Evolutionary conservation across 2,888 invertebrate species (phyloP).

Genomic region (Drosophila atroscutellata): DNA sequence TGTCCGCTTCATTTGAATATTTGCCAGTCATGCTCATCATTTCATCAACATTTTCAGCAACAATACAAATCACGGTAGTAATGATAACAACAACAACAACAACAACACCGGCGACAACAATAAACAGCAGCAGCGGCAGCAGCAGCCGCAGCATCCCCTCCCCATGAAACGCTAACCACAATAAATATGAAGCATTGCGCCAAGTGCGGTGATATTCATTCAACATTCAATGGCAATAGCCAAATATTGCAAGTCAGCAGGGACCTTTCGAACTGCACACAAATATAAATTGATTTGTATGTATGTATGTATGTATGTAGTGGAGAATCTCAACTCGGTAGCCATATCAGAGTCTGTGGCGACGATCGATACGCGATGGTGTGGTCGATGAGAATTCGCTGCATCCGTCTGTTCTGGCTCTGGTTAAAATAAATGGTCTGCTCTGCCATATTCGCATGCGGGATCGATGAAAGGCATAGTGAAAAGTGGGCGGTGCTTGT

Average conservation of each 20-base stretch:
- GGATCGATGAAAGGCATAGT: slow-evolving; percentile 73
- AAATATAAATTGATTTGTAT: not conserved
- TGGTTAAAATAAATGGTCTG: slow-evolving; percentile 63
- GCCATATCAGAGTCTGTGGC: not conserved
- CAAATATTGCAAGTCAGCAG: slow-evolving; percentile 79
- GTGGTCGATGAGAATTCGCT: slow-evolving; percentile 34
- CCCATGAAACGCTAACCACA: slow-evolving; percentile 32
- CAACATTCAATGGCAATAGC: slow-evolving; percentile 60
- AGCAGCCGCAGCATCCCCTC: slow-evolving; percentile 4
- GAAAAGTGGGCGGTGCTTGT: slow-evolving; percentile 75
- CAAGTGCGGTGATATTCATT: slow-evolving; percentile 72
- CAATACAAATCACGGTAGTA: slow-evolving; percentile 73
- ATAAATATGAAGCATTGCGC: slow-evolving; percentile 66
- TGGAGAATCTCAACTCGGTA: slow-evolving; percentile 7
- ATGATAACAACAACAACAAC: slow-evolving; percentile 58
- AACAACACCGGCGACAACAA: slow-evolving; percentile 32
- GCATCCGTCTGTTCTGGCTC: slow-evolving; percentile 37
- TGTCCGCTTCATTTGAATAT: slow-evolving; percentile 71
- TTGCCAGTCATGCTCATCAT: slow-evolving; percentile 69
- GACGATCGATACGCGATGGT: slow-evolving; percentile 46
- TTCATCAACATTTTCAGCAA: slow-evolving; percentile 65
- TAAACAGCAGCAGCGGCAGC: slow-evolving; percentile 44
- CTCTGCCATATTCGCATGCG: slow-evolving; percentile 48
- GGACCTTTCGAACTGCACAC: slow-evolving; percentile 40
- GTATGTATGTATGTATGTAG: slow-evolving; percentile 24